These are phyloP conservation scores for Lordiphosa mommai DNA, from an alignment of 1,140 invertebrate species.

Conservation along the genomic window DNA sequence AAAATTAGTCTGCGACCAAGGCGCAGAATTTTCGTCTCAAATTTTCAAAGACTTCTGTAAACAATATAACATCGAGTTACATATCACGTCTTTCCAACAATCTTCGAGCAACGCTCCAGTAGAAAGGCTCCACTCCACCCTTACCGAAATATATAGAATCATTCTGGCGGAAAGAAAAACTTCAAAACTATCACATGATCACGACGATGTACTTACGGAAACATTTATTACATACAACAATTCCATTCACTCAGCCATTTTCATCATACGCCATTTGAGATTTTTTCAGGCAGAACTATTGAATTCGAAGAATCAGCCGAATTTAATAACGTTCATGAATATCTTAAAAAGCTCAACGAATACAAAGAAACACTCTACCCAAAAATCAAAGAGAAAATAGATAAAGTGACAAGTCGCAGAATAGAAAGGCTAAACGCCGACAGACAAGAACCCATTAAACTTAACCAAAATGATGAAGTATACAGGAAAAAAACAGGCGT, in stretches of 20 bases:
- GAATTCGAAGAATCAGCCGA: too few species aligned
- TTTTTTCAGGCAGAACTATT: too few species aligned
- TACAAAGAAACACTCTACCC: background rate
- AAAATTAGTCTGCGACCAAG: constrained; percentile 10
- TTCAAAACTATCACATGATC: background rate
- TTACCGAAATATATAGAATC: constrained; percentile 9
- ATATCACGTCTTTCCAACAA: constrained; percentile 7
- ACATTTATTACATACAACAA: too few species aligned
- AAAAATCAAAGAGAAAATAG: background rate
- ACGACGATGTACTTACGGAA: constrained; percentile 4
- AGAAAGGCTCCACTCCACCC: constrained; percentile 9
- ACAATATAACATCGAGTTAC: constrained; percentile 4
- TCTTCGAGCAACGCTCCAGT: constrained; percentile 1
- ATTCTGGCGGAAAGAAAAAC: constrained; percentile 3
- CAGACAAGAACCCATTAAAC: background rate
- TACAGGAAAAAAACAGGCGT: constrained; percentile 1
- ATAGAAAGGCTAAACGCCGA: too few species aligned
- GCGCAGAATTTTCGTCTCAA: background rate
- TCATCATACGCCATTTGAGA: too few species aligned
- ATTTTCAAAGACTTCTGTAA: constrained; percentile 19
- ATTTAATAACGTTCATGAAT: too few species aligned
- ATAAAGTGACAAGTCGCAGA: too few species aligned
- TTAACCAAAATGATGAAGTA: background rate
- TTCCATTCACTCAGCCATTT: too few species aligned
- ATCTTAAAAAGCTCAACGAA: constrained; percentile 4